These are phyloP conservation scores for Trinorchestia longiramus DNA, from an alignment of 1,140 invertebrate species.

Conservation along the genomic window DNA sequence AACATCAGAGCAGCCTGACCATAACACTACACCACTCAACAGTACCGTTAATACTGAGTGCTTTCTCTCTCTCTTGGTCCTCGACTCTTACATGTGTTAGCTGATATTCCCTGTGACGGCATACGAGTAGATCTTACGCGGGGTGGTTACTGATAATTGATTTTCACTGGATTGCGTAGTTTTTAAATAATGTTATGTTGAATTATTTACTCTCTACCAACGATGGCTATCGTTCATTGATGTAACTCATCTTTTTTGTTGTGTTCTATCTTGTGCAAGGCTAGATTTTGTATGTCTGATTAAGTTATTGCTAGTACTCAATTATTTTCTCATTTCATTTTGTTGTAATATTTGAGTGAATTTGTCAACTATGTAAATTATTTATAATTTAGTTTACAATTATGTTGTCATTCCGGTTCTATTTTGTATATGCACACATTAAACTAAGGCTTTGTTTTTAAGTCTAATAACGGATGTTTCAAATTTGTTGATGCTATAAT, in stretches of 20 bases:
- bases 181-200: not conserved
- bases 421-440: too few relatives aligned
- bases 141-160: not conserved
- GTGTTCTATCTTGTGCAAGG: not conserved
- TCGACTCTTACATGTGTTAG: not conserved
- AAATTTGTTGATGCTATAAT: too few relatives aligned
- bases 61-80: not conserved
- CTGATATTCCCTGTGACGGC: not conserved
- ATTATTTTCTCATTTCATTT: not conserved
- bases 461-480: too few relatives aligned
- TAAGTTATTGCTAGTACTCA: not conserved
- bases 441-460: too few relatives aligned
- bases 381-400: not conserved
- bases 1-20: not conserved
- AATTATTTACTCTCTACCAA: not conserved
- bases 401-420: too few relatives aligned
- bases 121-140: not conserved
- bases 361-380: not conserved
- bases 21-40: not conserved
- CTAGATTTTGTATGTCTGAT: not conserved
- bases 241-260: not conserved
- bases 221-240: not conserved
- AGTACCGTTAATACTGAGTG: not conserved
- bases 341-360: too few relatives aligned
- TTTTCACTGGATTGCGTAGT: not conserved